These are phyloP conservation scores for Parascotia fuliginaria DNA, from an alignment of 2,888 invertebrate genomes.

Conservation along the genomic window DNA sequence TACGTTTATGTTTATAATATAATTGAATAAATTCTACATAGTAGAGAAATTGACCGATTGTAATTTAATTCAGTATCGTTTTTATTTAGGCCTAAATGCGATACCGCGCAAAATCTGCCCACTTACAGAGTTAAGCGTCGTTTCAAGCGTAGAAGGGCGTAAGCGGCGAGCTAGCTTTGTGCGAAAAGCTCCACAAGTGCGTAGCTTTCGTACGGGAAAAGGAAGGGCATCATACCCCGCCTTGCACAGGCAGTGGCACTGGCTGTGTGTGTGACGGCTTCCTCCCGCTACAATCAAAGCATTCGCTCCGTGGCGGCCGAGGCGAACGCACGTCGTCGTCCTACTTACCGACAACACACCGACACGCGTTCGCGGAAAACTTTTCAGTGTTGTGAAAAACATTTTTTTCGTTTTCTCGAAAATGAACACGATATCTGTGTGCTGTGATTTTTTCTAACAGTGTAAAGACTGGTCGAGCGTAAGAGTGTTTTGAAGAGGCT, in stretches of 20 bases:
- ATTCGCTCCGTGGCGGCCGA: constrained; percentile 73
- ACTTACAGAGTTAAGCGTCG: constrained; percentile 80
- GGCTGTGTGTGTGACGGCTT: constrained; percentile 31
- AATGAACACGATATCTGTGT: constrained; percentile 69
- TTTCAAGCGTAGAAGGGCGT: constrained; percentile 54
- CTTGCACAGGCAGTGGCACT: constrained; percentile 46
- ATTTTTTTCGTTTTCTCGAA: constrained; percentile 48
- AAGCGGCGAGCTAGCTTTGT: constrained; percentile 52
- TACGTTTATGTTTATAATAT: too few species aligned
- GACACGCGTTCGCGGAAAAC: constrained; percentile 78
- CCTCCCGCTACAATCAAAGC: constrained; percentile 61
- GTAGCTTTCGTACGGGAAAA: constrained; percentile 72
- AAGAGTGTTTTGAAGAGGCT: constrained; percentile 75
- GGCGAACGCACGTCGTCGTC: constrained; percentile 59
- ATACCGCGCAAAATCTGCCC: constrained; percentile 81
- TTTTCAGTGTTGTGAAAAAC: constrained; percentile 75
- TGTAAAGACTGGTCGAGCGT: constrained; percentile 68
- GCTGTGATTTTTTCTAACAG: constrained; percentile 66
- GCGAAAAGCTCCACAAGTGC: constrained; percentile 75
- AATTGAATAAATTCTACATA: background rate
- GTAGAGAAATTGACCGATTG: constrained; percentile 21
- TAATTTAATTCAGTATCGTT: constrained; percentile 63
- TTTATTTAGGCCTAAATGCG: constrained; percentile 83
- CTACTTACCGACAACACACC: constrained; percentile 24
- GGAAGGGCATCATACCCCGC: constrained; percentile 76